Conservation (phyloP, 2,113 vertebrate genomes). For the Sakesphorus luctuosus region DNA sequence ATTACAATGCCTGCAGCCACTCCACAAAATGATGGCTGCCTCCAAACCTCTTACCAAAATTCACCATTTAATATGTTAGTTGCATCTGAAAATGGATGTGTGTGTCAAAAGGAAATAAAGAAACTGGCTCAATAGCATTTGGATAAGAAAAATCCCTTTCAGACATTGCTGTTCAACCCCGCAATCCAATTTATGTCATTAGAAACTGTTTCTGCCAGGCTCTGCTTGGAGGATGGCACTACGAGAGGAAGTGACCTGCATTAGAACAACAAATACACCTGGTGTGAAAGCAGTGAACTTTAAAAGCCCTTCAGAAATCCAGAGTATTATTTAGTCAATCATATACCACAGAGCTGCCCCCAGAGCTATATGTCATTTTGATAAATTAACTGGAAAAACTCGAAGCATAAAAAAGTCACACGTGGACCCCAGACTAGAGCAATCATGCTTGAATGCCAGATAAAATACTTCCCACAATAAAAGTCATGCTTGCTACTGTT, state of each 20-base stretch:
- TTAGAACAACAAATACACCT: conserved; percentile 39
- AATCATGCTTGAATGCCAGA: conserved; percentile 45
- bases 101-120: not conserved
- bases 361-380: conserved; percentile 64
- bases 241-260: conserved; percentile 24
- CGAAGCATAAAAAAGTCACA: conserved; percentile 61
- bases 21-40: not conserved
- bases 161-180: not conserved
- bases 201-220: not conserved
- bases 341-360: conserved; percentile 68
- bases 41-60: conserved; percentile 10
- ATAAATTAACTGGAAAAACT: conserved; percentile 73
- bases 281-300: conserved; percentile 64
- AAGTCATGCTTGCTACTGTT: conserved; percentile 60
- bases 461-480: conserved; percentile 62
- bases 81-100: not conserved
- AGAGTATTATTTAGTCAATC: conserved; percentile 74
- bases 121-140: not conserved
- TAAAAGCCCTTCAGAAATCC: conserved; percentile 47
- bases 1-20: not conserved
- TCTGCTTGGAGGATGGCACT: not conserved
- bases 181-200: not conserved
- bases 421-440: conserved; percentile 4
- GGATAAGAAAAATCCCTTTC: not conserved
- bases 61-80: not conserved